Conservation (phyloP, 2,113 vertebrate species). For the Eira barbara region DNA sequence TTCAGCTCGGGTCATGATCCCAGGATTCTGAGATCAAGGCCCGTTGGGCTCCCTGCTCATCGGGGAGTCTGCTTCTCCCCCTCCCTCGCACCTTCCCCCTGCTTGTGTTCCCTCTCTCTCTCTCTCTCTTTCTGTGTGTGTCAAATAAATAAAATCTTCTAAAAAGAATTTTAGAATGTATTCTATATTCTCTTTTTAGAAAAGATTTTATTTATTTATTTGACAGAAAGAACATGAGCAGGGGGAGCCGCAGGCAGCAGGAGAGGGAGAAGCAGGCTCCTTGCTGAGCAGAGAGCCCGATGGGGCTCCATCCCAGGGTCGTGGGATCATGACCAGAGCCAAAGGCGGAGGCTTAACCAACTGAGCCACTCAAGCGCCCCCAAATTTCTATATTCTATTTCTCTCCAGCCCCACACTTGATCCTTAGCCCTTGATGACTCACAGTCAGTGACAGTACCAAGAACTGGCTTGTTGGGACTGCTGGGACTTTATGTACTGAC, state of each 20-base stretch:
- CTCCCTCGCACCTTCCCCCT: too few relatives aligned
- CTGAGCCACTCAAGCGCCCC: not conserved
- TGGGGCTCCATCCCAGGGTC: not conserved
- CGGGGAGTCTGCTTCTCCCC: too few relatives aligned
- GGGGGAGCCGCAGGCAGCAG: not conserved
- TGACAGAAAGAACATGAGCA: not conserved
- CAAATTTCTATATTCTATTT: not conserved
- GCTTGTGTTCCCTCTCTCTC: too few relatives aligned
- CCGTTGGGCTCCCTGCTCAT: too few relatives aligned
- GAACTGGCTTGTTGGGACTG: not conserved
- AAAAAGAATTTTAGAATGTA: too few relatives aligned
- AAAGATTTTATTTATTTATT: too few relatives aligned
- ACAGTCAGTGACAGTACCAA: not conserved
- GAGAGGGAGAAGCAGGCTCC: not conserved
- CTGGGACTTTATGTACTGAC: not conserved
- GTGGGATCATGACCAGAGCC: not conserved
- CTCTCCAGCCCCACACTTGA: not conserved
- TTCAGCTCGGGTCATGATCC: not conserved
- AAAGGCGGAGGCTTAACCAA: not conserved
- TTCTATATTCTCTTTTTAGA: too few relatives aligned
- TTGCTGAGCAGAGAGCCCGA: not conserved
- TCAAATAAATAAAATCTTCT: too few relatives aligned
- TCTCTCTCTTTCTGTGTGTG: too few relatives aligned
- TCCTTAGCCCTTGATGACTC: not conserved
- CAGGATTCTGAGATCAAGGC: too few relatives aligned